Conservation (phyloP, 2,113 vertebrate species). For the Lampris megalopsis region DNA sequence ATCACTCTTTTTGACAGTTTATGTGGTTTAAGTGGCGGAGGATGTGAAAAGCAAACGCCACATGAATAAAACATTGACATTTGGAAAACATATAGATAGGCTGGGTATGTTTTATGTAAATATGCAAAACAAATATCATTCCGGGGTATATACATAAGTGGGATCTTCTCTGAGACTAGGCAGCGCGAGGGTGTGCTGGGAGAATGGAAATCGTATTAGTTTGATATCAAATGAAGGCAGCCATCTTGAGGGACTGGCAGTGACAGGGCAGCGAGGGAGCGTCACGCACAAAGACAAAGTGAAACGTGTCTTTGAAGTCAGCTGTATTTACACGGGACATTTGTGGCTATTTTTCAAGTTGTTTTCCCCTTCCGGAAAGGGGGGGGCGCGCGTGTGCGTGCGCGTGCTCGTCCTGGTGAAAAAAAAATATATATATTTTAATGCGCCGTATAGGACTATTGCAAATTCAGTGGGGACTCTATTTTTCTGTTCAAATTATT, state of each 20-base stretch:
- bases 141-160: slow-evolving; percentile 75
- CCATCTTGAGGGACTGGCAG: slow-evolving; percentile 76
- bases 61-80: slow-evolving; percentile 82
- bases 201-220: slow-evolving; percentile 83
- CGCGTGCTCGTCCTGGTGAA: background rate
- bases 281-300: slow-evolving; percentile 55
- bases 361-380: slow-evolving; percentile 42
- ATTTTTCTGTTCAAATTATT: background rate
- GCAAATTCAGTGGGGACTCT: background rate
- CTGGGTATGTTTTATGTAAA: slow-evolving; percentile 76
- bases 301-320: slow-evolving; percentile 76
- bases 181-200: slow-evolving; percentile 66
- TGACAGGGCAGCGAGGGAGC: slow-evolving; percentile 58
- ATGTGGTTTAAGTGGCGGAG: slow-evolving; percentile 71
- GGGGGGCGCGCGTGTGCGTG: slow-evolving; percentile 27
- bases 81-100: slow-evolving; percentile 78
- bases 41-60: slow-evolving; percentile 75
- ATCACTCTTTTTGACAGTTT: slow-evolving; percentile 76
- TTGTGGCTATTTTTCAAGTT: slow-evolving; percentile 62
- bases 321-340: slow-evolving; percentile 66
- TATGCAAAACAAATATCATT: slow-evolving; percentile 81
- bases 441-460: slow-evolving; percentile 1
- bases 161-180: slow-evolving; percentile 69
- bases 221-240: slow-evolving; percentile 81
- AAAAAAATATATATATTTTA: slow-evolving; percentile 14